Evolutionary conservation across 1,140 invertebrate genomes (phyloP).

Genomic region (Eriosoma lanigerum): DNA sequence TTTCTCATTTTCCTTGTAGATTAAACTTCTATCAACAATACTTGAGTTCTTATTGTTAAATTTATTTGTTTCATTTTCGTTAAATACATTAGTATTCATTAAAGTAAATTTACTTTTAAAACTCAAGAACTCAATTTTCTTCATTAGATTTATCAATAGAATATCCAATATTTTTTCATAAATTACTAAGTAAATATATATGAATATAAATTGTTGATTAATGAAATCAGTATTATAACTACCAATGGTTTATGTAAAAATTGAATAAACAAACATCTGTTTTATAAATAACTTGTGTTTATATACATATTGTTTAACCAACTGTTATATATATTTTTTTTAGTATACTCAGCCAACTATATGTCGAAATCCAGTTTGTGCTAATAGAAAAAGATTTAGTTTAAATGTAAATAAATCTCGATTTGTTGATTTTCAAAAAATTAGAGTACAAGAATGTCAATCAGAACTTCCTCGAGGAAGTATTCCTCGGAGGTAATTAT

Average conservation of each 20-base stretch:
- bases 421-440: conserved; percentile 99
- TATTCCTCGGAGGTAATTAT: conserved; percentile 83
- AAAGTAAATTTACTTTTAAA: conserved; percentile 13
- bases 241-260: background rate
- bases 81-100: background rate
- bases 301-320: background rate
- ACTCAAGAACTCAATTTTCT: background rate
- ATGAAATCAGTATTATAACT: background rate
- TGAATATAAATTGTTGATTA: background rate
- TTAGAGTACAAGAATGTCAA: conserved; percentile 97
- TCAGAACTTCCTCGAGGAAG: conserved; percentile 94
- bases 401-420: conserved; percentile 90
- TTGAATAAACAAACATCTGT: background rate
- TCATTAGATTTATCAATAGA: background rate
- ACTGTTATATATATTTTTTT: conserved; percentile 56
- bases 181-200: background rate
- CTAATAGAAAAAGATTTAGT: conserved; percentile 85
- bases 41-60: background rate
- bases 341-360: conserved; percentile 91
- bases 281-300: background rate
- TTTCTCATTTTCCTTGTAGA: background rate
- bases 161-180: background rate
- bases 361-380: conserved; percentile 93
- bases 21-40: background rate
- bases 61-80: background rate